Base-by-base conservation (phyloP, 2,888 invertebrate species). In the Tuberolachnus salignus region DNA sequence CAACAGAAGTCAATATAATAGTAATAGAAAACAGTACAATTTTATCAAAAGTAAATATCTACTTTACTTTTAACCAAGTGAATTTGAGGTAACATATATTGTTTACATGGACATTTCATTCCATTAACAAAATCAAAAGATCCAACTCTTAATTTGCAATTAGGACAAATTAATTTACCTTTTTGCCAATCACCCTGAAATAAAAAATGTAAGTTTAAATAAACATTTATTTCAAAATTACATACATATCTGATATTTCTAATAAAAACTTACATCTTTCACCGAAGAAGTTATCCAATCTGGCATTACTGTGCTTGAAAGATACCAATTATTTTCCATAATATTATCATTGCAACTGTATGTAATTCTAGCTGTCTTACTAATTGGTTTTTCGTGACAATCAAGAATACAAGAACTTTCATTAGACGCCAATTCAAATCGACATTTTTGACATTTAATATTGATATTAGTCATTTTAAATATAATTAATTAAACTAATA, bases 51-150 rank as follows among this genome's bases (percentile, higher is more conserved):
- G 14, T 78, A 78, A 84, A 83, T 72, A 86, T 91, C 91, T 51
- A 91, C 86, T 88, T 91, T 91, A 84, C 90, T 90, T 82, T 87
- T 87, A 63, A 90, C 87, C 81, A 91, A 85, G 85, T 90, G 89
- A 64, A 91, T 87, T 26, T 89, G 85, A 16, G 91, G 90, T 82
- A 90, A 84, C 80, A 89, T 85, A 80, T 86, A 85, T 57, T 85
- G 83, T 42, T 86, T 85, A 85, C 91, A 91, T n/a, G 86, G 85
- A 85, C 91, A 91, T 85, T 90, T 90, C 83, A 87, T 86, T 42
- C 91, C 90, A 2, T 89, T 88, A 42, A 91, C 85, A 85, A 89
- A 91, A 85, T 91, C 90, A 84, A 91, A 91, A 8, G 89, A 88
- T 11, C 91, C 92, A 46, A 91, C 86, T 85, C 89, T 87, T 53